Percentiles rank a stretch among this genome's conserved stretches.
phyloP scores from a whole-genome alignment of 92 coral and sea anemone species.

The Anthopleura xanthogrammica region DNA sequence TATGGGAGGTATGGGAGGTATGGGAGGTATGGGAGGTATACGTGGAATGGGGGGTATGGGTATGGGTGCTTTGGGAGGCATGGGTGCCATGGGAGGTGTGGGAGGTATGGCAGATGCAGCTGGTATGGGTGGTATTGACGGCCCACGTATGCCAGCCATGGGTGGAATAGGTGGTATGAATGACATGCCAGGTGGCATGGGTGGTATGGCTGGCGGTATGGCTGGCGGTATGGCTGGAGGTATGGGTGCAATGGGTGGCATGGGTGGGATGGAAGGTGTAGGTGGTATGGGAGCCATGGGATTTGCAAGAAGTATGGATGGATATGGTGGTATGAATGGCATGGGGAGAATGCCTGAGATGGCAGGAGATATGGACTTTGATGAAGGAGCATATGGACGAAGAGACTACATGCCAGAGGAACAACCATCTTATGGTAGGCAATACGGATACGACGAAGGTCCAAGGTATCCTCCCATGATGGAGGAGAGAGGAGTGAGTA shows the following conservation, averaged over 20 bases:
- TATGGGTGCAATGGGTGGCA: constrained; percentile 46
- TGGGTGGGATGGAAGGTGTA: constrained; percentile 20
- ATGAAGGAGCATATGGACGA: constrained; percentile 4
- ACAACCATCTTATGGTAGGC: constrained; percentile 21
- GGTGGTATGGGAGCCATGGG: constrained; percentile 50
- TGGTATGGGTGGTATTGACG: constrained; percentile 26
- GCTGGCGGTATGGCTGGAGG: constrained; percentile 28
- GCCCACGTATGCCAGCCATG: constrained; percentile 21
- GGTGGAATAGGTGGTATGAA: not conserved
- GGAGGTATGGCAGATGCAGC: constrained; percentile 44
- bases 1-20: constrained; percentile 14
- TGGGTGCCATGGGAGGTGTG: constrained; percentile 59
- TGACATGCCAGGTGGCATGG: constrained; percentile 10
- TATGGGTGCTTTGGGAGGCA: constrained; percentile 23
- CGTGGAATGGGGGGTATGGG: not conserved
- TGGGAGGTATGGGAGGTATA: constrained; percentile 25
- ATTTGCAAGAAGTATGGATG: constrained; percentile 27
- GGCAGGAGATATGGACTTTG: constrained; percentile 39
- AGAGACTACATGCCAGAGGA: constrained; percentile 34
- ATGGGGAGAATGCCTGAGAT: constrained; percentile 54
- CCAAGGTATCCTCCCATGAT: constrained; percentile 34
- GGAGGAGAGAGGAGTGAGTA: constrained; percentile 73
- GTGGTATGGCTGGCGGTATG: constrained; percentile 16
- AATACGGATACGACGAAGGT: constrained; percentile 31
- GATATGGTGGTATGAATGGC: constrained; percentile 37